A percentile compares a stretch with the other conserved stretches of the same genome.
Conservation (phyloP, 2,113 vertebrate genomes). For the Nothocercus julius region DNA sequence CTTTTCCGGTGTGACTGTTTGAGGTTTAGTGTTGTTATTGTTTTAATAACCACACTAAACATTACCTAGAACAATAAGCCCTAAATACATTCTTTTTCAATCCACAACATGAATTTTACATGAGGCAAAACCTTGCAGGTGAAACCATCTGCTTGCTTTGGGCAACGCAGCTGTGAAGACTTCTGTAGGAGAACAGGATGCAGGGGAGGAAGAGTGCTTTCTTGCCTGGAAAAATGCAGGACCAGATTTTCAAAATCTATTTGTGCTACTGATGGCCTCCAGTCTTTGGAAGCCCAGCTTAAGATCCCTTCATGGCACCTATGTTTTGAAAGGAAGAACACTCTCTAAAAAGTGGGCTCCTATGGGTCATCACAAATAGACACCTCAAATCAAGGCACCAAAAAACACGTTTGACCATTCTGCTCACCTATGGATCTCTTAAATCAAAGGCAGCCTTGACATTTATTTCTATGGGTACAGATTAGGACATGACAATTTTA, state of each 20-base stretch:
- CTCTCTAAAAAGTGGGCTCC: neutral
- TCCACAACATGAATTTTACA: conserved; percentile 10
- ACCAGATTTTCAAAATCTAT: neutral
- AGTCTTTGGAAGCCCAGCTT: neutral
- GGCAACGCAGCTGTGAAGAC: conserved; percentile 16
- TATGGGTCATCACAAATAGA: neutral
- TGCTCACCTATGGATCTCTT: neutral
- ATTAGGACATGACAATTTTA: neutral
- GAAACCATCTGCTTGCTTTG: conserved; percentile 32
- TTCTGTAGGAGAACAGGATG: neutral
- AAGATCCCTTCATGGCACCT: neutral
- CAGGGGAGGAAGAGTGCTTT: neutral
- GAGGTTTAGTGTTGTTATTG: neutral
- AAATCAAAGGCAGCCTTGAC: neutral
- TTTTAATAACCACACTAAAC: neutral
- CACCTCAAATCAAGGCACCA: neutral
- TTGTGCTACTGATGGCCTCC: neutral
- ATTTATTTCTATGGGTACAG: neutral
- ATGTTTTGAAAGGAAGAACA: neutral
- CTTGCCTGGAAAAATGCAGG: neutral
- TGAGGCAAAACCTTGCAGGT: neutral
- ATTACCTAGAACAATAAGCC: neutral
- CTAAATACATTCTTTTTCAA: neutral
- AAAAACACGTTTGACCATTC: neutral
- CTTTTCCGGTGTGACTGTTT: conserved; percentile 18